Evolutionary conservation across 1,140 invertebrate species (phyloP).

Genomic region (Brachionus calyciflorus): DNA sequence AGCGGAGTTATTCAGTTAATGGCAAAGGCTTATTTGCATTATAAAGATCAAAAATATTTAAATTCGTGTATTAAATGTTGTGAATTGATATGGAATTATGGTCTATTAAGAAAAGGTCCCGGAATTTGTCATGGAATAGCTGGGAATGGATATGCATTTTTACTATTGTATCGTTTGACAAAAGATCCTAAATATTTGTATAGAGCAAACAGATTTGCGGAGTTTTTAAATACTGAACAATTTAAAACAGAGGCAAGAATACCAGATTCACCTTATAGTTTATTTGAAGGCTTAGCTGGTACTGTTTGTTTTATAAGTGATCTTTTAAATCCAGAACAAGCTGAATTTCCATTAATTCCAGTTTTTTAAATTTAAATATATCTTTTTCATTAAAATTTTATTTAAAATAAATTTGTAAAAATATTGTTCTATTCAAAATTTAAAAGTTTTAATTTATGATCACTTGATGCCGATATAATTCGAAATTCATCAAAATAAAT

Average conservation of each 20-base stretch:
- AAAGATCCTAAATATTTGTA: conserved; percentile 70
- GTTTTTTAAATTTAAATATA: conserved; percentile 5
- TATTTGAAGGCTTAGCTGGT: conserved; percentile 81
- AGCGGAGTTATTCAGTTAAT: conserved; percentile 74
- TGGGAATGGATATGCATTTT: conserved; percentile 79
- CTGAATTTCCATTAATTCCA: conserved; percentile 73
- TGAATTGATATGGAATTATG: conserved; percentile 73
- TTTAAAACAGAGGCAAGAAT: conserved; percentile 69
- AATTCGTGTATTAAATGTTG: conserved; percentile 68
- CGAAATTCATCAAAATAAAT: conserved; percentile 53
- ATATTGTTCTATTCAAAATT: conserved; percentile 53
- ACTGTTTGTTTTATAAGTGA: conserved; percentile 78
- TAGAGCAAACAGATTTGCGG: conserved; percentile 72
- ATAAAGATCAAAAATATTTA: conserved; percentile 72
- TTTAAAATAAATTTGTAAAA: too few relatives aligned
- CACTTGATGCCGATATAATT: conserved; percentile 52
- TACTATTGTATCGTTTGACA: conserved; percentile 74
- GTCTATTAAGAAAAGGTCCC: conserved; percentile 73
- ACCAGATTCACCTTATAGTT: conserved; percentile 76
- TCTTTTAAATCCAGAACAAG: conserved; percentile 70
- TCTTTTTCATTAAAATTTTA: neutral
- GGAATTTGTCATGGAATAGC: conserved; percentile 79
- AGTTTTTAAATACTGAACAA: conserved; percentile 70
- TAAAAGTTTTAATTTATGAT: conserved; percentile 53
- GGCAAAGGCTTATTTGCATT: conserved; percentile 74